Evolutionary conservation across 2,113 vertebrate genomes (phyloP).

Genomic region (Nyctibius bracteatus): DNA sequence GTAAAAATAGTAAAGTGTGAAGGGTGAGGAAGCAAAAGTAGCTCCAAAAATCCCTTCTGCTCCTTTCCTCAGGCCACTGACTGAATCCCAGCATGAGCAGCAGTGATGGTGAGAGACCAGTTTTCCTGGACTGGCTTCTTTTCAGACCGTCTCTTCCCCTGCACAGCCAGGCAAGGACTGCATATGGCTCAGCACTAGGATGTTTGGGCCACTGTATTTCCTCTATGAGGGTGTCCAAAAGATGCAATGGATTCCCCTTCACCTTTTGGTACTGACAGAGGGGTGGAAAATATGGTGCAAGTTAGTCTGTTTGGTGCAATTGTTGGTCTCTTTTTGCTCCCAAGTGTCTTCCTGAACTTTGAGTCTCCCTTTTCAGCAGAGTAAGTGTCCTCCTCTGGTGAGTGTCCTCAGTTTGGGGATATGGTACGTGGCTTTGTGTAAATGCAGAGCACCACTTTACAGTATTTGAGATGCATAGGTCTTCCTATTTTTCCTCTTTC

Average conservation of each 20-base stretch:
- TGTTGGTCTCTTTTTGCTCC: not conserved
- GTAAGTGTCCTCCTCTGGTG: not conserved
- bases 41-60: not conserved
- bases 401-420: not conserved
- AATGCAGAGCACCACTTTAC: not conserved
- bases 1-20: not conserved
- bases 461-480: fast-evolving
- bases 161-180: not conserved
- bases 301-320: not conserved
- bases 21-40: not conserved
- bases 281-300: not conserved
- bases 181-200: not conserved
- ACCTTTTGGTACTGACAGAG: not conserved
- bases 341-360: not conserved
- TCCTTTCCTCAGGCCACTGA: not conserved
- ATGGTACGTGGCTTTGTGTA: not conserved
- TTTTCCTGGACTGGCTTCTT: not conserved
- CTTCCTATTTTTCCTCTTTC: not conserved
- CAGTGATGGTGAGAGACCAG: not conserved
- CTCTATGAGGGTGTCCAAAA: fast-evolving
- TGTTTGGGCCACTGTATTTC: not conserved
- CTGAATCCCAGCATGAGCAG: not conserved
- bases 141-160: not conserved
- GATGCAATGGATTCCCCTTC: not conserved
- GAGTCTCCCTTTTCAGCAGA: not conserved